Evolutionary conservation across 1,140 invertebrate species (phyloP).

Genomic region (Calliopsis andreniformis): DNA sequence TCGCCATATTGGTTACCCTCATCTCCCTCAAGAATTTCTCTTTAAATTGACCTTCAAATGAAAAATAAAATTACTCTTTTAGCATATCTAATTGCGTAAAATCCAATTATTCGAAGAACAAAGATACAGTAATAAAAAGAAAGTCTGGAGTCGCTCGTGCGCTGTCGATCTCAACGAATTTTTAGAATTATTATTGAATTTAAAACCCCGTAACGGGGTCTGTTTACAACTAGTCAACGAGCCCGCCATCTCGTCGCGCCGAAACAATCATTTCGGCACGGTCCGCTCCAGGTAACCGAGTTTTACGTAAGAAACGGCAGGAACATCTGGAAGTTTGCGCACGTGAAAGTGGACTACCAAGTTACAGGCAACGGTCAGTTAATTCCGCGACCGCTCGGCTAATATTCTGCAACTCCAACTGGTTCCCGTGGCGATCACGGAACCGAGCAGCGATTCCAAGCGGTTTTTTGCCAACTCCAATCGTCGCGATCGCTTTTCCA

Average conservation of each 20-base stretch:
- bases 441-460: not conserved
- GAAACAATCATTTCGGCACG: conserved; percentile 33
- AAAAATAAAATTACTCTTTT: no score
- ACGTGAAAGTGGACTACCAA: conserved; percentile 76
- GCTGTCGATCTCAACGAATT: conserved; percentile 24
- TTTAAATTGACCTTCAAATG: no score
- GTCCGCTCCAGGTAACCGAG: conserved; percentile 28
- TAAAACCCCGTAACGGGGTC: not conserved
- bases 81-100: no score
- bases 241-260: conserved; percentile 18
- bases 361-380: conserved; percentile 76
- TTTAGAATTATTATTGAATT: conserved; percentile 31
- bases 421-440: conserved; percentile 36
- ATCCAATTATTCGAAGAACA: not conserved
- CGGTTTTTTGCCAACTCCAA: not conserved
- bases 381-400: conserved; percentile 70
- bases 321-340: conserved; percentile 73
- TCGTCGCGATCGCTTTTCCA: conserved; percentile 2
- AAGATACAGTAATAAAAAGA: not conserved
- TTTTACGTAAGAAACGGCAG: conserved; percentile 74
- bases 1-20: no score
- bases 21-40: no score
- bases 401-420: conserved; percentile 69
- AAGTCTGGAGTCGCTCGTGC: not conserved
- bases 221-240: not conserved